phyloP scores from a whole-genome alignment of 64 coral and sea anemone genomes.

The Montipora efflorescens region DNA sequence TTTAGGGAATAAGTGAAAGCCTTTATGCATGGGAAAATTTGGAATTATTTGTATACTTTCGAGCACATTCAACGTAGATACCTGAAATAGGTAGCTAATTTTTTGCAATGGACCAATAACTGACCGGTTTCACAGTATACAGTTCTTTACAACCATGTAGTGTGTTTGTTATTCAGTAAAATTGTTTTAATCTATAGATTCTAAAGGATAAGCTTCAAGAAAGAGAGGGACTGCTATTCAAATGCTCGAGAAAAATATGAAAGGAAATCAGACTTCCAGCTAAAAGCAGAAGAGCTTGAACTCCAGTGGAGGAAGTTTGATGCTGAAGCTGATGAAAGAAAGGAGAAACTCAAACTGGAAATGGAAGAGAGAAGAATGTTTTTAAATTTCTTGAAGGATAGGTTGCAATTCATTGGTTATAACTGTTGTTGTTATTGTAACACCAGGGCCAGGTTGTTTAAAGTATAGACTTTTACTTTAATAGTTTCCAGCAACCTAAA shows the following conservation, averaged over 20 bases:
- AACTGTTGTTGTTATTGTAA: conserved; percentile 2
- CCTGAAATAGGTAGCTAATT: not conserved
- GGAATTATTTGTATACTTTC: not conserved
- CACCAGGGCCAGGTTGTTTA: conserved; percentile 3
- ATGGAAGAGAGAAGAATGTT: conserved; percentile 55
- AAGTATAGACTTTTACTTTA: not conserved
- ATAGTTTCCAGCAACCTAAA: too few relatives aligned
- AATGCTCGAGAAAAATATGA: conserved; percentile 5
- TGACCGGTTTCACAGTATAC: not conserved
- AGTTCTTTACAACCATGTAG: conserved; percentile 23
- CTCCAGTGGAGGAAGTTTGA: conserved; percentile 28
- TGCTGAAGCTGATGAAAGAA: conserved; percentile 4
- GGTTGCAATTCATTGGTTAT: not conserved
- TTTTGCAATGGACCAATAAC: not conserved
- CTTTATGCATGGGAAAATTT: not conserved
- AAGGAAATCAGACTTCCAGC: conserved; percentile 2
- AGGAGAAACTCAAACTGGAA: conserved; percentile 24
- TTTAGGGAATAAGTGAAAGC: not conserved
- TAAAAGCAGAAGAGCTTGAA: conserved; percentile 11
- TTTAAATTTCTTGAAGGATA: conserved; percentile 28
- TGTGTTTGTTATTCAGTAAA: conserved; percentile 2
- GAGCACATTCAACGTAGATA: not conserved
- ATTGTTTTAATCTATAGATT: conserved; percentile 1
- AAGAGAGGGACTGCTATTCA: conserved; percentile 15
- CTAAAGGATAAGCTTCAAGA: not conserved